These are phyloP conservation scores for Hylia prasina DNA, from an alignment of 2,113 vertebrate genomes.

Conservation along the genomic window DNA sequence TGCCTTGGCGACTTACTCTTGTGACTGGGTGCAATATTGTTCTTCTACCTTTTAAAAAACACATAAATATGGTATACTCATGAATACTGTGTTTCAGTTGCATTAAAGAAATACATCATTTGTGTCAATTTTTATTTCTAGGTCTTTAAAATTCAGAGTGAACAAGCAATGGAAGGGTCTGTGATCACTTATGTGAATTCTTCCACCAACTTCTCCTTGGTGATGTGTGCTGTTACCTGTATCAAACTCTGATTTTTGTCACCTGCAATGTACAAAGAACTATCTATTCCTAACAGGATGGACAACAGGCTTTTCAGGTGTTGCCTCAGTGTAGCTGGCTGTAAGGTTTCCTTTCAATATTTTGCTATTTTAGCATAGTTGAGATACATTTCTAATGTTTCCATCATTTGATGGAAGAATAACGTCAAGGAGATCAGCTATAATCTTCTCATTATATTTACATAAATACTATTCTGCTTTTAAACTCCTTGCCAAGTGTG, in stretches of 20 bases:
- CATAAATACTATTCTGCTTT: slow-evolving; percentile 20
- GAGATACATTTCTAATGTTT: background rate
- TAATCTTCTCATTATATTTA: slow-evolving; percentile 45
- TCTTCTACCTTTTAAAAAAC: background rate
- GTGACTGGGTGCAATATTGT: background rate
- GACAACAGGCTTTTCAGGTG: background rate
- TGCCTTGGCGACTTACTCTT: background rate
- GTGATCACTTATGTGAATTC: background rate
- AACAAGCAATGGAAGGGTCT: background rate
- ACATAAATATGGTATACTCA: background rate
- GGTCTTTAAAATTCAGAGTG: background rate
- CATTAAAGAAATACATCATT: background rate
- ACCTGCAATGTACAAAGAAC: background rate
- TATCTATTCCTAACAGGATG: background rate
- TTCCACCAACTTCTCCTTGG: background rate
- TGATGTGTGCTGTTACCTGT: background rate
- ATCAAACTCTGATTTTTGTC: background rate
- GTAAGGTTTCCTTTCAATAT: background rate
- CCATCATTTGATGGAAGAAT: background rate
- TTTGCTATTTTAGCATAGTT: background rate
- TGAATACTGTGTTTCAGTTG: background rate
- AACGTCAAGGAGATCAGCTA: background rate
- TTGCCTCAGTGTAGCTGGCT: background rate
- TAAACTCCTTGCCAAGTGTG: slow-evolving; percentile 15
- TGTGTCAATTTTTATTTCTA: background rate